These are phyloP conservation scores for Apodemia mormo DNA, from an alignment of 2,888 invertebrate species.

Conservation along the genomic window DNA sequence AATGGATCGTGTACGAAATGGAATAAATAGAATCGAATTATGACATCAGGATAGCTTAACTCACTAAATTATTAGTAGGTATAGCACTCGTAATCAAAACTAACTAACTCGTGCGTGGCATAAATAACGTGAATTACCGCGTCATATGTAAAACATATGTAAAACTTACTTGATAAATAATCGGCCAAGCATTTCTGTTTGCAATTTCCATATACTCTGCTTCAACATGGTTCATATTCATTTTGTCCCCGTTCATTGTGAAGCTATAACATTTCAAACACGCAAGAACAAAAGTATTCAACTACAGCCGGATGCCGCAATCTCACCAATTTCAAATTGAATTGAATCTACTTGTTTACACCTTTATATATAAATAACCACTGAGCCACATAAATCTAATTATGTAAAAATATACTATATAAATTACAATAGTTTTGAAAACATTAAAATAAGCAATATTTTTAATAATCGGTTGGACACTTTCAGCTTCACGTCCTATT, in stretches of 20 bases:
- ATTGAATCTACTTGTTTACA: slow-evolving; percentile 18
- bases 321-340: slow-evolving; percentile 25
- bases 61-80: slow-evolving; percentile 19
- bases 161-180: slow-evolving; percentile 85
- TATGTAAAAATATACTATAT: slow-evolving; percentile 9
- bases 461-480: slow-evolving; percentile 7
- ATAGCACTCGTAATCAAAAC: slow-evolving; percentile 22
- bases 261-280: slow-evolving; percentile 51
- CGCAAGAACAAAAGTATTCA: slow-evolving; percentile 42
- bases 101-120: slow-evolving; percentile 54
- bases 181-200: slow-evolving; percentile 86
- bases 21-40: too few relatives aligned
- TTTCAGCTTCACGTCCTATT: slow-evolving; percentile 13
- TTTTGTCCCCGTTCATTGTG: slow-evolving; percentile 48
- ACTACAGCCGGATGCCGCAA: slow-evolving; percentile 48
- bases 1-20: neutral
- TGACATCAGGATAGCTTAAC: neutral
- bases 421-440: slow-evolving; percentile 13
- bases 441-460: slow-evolving; percentile 10
- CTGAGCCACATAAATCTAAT: neutral
- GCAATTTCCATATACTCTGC: slow-evolving; percentile 88
- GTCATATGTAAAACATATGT: slow-evolving; percentile 42
- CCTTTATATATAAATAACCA: neutral
- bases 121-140: slow-evolving; percentile 40
- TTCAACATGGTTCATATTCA: slow-evolving; percentile 76